Base-by-base conservation (phyloP, 2,888 invertebrate genomes). In the Lepas anatifera region DNA sequence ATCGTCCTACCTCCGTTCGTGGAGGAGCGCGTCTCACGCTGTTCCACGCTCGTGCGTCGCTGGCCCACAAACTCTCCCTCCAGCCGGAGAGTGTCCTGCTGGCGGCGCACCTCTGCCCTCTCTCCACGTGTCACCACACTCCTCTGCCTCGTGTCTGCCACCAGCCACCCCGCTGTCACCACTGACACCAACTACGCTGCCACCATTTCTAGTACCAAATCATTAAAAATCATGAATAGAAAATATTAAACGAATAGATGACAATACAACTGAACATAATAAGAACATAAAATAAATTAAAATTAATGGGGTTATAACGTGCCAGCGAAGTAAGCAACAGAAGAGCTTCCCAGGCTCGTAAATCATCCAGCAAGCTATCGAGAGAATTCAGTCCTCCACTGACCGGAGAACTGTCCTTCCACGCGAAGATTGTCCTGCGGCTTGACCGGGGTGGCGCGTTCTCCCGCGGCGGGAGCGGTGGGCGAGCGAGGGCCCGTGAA, bases 351-450 rank as follows among this genome's bases (percentile, higher is more conserved):
- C n/a, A n/a, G n/a, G n/a, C n/a, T n/a, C n/a, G n/a, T n/a, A n/a
- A n/a, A n/a, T n/a, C n/a, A n/a, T n/a, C n/a, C n/a, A n/a, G n/a
- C n/a, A n/a, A n/a, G n/a, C n/a, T n/a, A n/a, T n/a, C n/a, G n/a
- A n/a, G n/a, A n/a, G n/a, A n/a, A n/a, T n/a, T n/a, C n/a, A n/a
- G n/a, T n/a, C n/a, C n/a, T n/a, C 29, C 25, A 52, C 58, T 37
- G 43, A 29, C 72, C 73, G 68, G 48, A 52, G 39, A 73, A 76
- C 18, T 74, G 74, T 35, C 76, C 76, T 43, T 75, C 75, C 46
- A 72, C 70, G 29, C 72, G 73, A 10, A 76, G 70, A 58, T 75
- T 76, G 52, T 76, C 76, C 22, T 58, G 58, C 22, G 80, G 78
- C 69, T 46, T 72, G 64, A 68, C 83, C 8, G 35, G 35, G 1